A percentile compares a stretch with the other conserved stretches of the same genome.
phyloP scores from a whole-genome alignment of 2,888 invertebrate genomes.

The Drosophila colorata region DNA sequence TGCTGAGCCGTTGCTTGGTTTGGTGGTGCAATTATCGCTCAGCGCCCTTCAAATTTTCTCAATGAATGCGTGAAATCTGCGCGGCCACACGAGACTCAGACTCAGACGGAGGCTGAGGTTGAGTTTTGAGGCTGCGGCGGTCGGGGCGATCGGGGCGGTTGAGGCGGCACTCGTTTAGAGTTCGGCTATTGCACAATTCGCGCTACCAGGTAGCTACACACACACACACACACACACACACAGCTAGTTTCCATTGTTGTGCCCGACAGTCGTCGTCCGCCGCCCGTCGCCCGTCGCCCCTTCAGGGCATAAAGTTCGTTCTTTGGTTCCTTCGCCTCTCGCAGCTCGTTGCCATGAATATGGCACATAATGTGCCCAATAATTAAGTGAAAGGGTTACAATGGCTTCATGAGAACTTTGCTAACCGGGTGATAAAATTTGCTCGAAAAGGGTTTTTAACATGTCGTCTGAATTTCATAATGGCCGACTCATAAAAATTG shows the following conservation, averaged over 20 bases:
- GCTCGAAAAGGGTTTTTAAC: slow-evolving; percentile 58
- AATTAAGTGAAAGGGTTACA: slow-evolving; percentile 80
- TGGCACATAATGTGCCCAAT: slow-evolving; percentile 79
- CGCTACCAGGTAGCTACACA: slow-evolving; percentile 34
- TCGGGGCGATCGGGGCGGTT: too few species aligned
- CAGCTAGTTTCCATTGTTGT: slow-evolving; percentile 70
- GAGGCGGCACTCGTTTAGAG: slow-evolving; percentile 19
- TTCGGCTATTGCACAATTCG: slow-evolving; percentile 64
- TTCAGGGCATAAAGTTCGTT: neutral
- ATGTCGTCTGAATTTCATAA: slow-evolving; percentile 62
- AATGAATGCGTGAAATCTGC: slow-evolving; percentile 74
- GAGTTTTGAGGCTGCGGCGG: slow-evolving; percentile 2
- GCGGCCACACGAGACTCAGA: slow-evolving; percentile 12
- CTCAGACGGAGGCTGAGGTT: neutral
- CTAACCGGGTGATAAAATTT: slow-evolving; percentile 76
- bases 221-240: neutral
- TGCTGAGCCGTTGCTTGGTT: slow-evolving; percentile 8
- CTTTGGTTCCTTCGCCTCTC: slow-evolving; percentile 12
- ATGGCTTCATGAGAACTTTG: slow-evolving; percentile 78
- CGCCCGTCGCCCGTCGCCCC: slow-evolving; percentile 10
- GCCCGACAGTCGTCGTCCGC: slow-evolving; percentile 15
- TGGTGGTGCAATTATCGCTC: slow-evolving; percentile 73
- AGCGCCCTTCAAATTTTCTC: slow-evolving; percentile 69
- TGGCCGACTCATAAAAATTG: slow-evolving; percentile 72
- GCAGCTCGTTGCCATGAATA: slow-evolving; percentile 71